Evolutionary conservation across 2,888 invertebrate species (phyloP).

Genomic region (Scaptomyza tumidula): DNA sequence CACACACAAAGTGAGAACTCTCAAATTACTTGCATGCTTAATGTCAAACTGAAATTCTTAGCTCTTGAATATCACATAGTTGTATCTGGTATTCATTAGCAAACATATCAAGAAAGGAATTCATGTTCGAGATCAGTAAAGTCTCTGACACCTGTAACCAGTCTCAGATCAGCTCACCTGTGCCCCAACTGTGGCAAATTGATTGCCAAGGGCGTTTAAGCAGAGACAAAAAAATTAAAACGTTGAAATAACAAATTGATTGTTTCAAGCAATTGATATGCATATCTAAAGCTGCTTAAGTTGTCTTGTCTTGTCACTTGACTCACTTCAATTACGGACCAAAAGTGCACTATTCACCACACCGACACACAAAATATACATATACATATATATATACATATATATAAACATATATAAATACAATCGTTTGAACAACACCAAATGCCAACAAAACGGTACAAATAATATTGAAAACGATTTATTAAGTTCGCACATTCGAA

Average conservation of each 20-base stretch:
- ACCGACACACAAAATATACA: conserved; percentile 21
- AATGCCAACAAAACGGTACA: conserved; percentile 28
- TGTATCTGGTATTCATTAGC: conserved; percentile 6
- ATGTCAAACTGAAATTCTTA: conserved; percentile 6
- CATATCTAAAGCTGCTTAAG: conserved; percentile 63
- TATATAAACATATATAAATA: conserved; percentile 8
- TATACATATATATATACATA: conserved; percentile 9
- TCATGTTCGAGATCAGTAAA: conserved; percentile 1
- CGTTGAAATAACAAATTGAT: conserved; percentile 46
- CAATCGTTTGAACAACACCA: conserved; percentile 11
- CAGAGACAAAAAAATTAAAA: conserved; percentile 30
- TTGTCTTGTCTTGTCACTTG: conserved; percentile 63
- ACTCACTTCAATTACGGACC: conserved; percentile 58
- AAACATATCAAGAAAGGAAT: conserved; percentile 11
- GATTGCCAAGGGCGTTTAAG: conserved; percentile 58
- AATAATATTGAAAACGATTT: conserved; percentile 64
- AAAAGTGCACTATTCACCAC: conserved; percentile 36
- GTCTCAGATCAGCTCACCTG: conserved; percentile 22
- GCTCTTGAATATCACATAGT: neutral
- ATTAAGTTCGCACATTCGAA: conserved; percentile 78
- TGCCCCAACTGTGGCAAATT: conserved; percentile 35
- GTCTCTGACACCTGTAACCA: conserved; percentile 27
- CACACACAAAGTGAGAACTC: neutral
- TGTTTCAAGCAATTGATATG: conserved; percentile 60
- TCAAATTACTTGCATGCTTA: neutral